A percentile compares a stretch with the other conserved stretches of the same genome.
Conservation (phyloP, 92 coral and sea anemone genomes). For the Metridium senile region DNA sequence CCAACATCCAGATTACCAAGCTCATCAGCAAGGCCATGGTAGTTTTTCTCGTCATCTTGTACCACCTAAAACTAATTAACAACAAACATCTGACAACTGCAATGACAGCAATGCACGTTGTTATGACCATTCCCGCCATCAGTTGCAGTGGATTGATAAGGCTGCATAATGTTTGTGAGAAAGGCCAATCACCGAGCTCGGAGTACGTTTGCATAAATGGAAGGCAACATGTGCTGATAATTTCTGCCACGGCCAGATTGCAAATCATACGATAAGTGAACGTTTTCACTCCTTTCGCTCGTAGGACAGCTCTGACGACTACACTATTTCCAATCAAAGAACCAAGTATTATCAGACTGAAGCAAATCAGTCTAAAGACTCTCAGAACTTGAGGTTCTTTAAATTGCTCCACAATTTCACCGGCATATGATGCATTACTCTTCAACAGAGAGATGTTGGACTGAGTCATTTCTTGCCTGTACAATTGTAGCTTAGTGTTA, state of each 20-base stretch:
- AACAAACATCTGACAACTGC: slow-evolving; percentile 25
- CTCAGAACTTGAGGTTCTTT: slow-evolving; percentile 14
- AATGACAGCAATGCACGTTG: slow-evolving; percentile 17
- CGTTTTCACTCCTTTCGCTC: slow-evolving; percentile 16
- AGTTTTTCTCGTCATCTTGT: neutral
- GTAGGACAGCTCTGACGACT: slow-evolving; percentile 31
- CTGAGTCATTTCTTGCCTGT: neutral
- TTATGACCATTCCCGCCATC: slow-evolving; percentile 33
- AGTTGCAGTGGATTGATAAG: slow-evolving; percentile 23
- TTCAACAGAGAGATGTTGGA: neutral
- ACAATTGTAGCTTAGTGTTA: no score
- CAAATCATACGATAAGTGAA: slow-evolving; percentile 27
- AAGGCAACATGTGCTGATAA: slow-evolving; percentile 32
- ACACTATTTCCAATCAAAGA: slow-evolving; percentile 32
- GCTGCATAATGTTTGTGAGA: slow-evolving; percentile 27
- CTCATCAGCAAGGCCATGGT: neutral
- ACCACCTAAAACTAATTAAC: neutral
- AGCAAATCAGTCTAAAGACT: slow-evolving; percentile 6
- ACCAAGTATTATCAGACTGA: slow-evolving; percentile 16
- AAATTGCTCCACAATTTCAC: slow-evolving; percentile 4
- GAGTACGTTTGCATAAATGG: slow-evolving; percentile 28
- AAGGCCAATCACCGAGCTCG: slow-evolving; percentile 32
- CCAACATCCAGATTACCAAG: slow-evolving; percentile 9
- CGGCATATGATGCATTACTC: no score
- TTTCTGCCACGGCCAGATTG: slow-evolving; percentile 38